A percentile compares a stretch with the other conserved stretches of the same genome.
These are phyloP conservation scores for Podotricha telesiphe DNA, from an alignment of 2,888 invertebrate species.

Conservation along the genomic window DNA sequence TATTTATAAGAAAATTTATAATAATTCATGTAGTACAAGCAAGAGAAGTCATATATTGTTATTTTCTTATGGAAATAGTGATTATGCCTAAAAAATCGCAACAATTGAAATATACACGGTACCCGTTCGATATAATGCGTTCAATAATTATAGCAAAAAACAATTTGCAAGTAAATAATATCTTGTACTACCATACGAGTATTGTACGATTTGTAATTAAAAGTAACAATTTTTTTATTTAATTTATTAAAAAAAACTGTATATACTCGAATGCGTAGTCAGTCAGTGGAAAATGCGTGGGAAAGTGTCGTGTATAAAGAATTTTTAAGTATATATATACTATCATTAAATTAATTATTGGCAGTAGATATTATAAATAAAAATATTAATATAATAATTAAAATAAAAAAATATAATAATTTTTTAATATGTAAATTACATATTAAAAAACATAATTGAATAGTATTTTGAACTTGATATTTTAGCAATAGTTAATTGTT, in stretches of 20 bases:
- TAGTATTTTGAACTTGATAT: too few species aligned
- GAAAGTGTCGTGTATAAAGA: slow-evolving; percentile 44
- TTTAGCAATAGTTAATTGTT: too few species aligned
- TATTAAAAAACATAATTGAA: too few species aligned
- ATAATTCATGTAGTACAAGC: not conserved
- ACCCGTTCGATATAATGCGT: too few species aligned
- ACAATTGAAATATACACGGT: too few species aligned
- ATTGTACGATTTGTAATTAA: not conserved
- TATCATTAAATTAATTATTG: not conserved
- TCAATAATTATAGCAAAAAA: not conserved
- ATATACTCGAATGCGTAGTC: slow-evolving; percentile 43
- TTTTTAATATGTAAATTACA: too few species aligned
- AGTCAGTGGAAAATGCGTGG: slow-evolving; percentile 48
- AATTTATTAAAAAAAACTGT: slow-evolving; percentile 41
- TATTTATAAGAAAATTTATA: not conserved
- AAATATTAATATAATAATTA: too few species aligned
- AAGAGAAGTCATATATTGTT: not conserved
- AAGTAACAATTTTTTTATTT: slow-evolving; percentile 27
- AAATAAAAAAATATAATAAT: too few species aligned
- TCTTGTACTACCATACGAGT: not conserved
- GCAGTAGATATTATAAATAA: too few species aligned
- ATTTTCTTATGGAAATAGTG: too few species aligned
- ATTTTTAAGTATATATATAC: slow-evolving; percentile 15
- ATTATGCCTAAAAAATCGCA: too few species aligned
- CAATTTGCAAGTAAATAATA: not conserved